These are phyloP conservation scores for Paraescarpia echinospica DNA, from an alignment of 1,140 invertebrate genomes.

Conservation along the genomic window DNA sequence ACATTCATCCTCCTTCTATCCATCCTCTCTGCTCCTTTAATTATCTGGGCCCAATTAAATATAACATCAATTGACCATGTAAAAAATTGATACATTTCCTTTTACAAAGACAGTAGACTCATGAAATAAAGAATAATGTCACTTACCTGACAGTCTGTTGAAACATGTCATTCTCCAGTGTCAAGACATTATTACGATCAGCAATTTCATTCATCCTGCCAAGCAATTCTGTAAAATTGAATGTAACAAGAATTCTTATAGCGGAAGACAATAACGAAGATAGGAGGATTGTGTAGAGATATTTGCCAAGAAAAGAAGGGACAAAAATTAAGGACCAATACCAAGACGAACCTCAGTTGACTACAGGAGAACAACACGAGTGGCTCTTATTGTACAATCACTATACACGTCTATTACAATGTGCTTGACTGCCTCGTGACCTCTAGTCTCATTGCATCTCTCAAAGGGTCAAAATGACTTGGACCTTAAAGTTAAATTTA, in stretches of 20 bases:
- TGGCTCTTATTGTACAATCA: background rate
- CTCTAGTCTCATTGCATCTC: too few relatives aligned
- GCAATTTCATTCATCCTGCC: background rate
- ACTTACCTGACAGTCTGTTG: background rate
- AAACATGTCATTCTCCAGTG: background rate
- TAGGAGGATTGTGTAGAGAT: too few relatives aligned
- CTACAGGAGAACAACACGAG: too few relatives aligned
- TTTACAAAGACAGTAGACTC: background rate
- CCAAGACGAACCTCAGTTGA: too few relatives aligned
- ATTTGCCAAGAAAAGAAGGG: too few relatives aligned
- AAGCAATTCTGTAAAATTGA: background rate
- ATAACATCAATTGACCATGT: background rate
- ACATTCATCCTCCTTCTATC: too few relatives aligned
- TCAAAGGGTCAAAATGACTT: too few relatives aligned
- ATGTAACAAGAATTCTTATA: background rate
- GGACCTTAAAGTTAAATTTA: too few relatives aligned
- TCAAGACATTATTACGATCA: constrained; percentile 1
- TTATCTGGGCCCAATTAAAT: background rate
- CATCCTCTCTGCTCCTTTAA: too few relatives aligned
- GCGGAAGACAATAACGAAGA: too few relatives aligned
- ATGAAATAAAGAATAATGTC: background rate
- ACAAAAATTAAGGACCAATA: too few relatives aligned
- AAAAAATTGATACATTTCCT: background rate
- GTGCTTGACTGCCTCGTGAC: background rate
- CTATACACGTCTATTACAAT: background rate